Evolutionary conservation across 1,140 invertebrate genomes (phyloP).

Genomic region (Aphaenogaster ashmeadi): DNA sequence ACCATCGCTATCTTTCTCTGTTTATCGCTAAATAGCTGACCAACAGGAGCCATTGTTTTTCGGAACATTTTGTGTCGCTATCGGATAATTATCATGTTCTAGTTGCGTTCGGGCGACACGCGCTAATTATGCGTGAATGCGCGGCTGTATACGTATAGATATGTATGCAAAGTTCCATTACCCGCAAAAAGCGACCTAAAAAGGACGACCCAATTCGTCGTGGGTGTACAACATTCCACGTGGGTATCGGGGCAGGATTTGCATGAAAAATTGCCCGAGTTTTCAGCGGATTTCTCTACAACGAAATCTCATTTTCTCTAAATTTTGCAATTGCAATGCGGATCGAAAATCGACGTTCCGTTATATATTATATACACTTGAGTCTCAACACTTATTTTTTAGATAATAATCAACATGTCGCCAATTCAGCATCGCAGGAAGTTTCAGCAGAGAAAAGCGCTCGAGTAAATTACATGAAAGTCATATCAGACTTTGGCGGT

Average conservation of each 20-base stretch:
- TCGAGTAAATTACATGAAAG: not conserved
- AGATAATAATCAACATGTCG: not conserved
- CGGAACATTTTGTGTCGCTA: not conserved
- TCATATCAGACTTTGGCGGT: not conserved
- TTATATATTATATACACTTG: not conserved
- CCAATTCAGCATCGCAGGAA: not conserved
- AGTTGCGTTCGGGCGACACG: constrained; percentile 17
- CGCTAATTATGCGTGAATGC: constrained; percentile 52
- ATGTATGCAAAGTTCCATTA: constrained; percentile 47
- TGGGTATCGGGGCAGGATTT: constrained; percentile 32
- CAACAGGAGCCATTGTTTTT: constrained; percentile 1
- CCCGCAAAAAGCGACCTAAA: constrained; percentile 39
- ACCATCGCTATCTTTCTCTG: not conserved
- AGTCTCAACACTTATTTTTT: not conserved
- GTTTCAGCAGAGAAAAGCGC: not conserved
- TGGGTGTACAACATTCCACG: constrained; percentile 32
- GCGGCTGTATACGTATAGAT: not conserved
- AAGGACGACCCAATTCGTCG: constrained; percentile 49
- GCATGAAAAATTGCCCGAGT: constrained; percentile 46
- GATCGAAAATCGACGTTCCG: not conserved
- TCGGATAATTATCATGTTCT: constrained; percentile 41
- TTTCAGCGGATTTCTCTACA: constrained; percentile 5
- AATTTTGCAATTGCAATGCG: constrained; percentile 14
- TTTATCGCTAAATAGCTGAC: not conserved
- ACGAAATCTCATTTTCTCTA: not conserved